Evolutionary conservation across 2,888 invertebrate genomes (phyloP).

Genomic region (Xiphydria camelus): DNA sequence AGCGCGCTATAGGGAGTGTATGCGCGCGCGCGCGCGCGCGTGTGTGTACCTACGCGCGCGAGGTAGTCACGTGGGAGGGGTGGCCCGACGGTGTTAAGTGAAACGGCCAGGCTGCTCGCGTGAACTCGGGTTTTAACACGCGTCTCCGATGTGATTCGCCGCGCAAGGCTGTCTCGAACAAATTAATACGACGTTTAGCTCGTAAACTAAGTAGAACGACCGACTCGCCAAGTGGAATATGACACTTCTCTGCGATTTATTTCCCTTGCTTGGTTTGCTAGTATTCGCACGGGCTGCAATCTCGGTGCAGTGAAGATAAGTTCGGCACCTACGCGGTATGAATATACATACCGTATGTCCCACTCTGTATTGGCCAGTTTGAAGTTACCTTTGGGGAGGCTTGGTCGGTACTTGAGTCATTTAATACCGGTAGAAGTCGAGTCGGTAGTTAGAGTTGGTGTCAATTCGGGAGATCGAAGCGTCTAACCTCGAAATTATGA

Average conservation of each 20-base stretch:
- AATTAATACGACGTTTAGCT: conserved; percentile 33
- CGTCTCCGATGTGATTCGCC: conserved; percentile 5
- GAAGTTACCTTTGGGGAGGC: no score
- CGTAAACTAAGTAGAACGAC: conserved; percentile 31
- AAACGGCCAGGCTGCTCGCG: neutral
- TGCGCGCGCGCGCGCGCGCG: neutral
- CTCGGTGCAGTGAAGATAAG: no score
- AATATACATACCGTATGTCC: no score
- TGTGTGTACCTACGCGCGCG: conserved; percentile 9
- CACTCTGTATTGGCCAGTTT: no score
- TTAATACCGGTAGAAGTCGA: no score
- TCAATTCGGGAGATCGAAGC: no score
- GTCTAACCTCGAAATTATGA: no score
- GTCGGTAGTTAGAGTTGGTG: no score
- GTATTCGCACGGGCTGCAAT: no score
- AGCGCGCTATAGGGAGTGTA: conserved; percentile 3
- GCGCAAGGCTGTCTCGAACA: conserved; percentile 8
- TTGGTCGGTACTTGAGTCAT: no score
- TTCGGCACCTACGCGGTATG: no score
- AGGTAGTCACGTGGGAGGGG: conserved; percentile 3
- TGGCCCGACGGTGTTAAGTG: conserved; percentile 1
- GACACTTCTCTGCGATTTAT: conserved; percentile 31
- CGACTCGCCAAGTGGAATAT: conserved; percentile 23
- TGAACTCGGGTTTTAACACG: neutral
- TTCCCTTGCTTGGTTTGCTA: no score